Evolutionary conservation across 2,888 invertebrate genomes (phyloP).

Genomic region (Neuroscelio doddi): DNA sequence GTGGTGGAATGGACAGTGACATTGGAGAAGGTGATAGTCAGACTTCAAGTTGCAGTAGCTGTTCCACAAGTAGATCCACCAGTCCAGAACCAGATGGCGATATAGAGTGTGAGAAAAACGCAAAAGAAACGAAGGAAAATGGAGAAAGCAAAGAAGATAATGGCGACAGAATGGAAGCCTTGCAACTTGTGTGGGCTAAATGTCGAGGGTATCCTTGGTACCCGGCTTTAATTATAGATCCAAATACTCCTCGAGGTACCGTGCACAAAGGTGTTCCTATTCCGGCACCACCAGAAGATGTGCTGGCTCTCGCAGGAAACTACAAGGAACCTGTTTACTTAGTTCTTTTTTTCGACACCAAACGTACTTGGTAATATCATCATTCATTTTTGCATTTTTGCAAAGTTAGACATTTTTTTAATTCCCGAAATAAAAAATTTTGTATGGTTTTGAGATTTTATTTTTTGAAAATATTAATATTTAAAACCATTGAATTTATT

Average conservation of each 20-base stretch:
- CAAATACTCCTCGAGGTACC: conserved; percentile 91
- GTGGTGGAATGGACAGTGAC: conserved; percentile 67
- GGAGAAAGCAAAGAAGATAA: conserved; percentile 67
- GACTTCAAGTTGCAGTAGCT: conserved; percentile 69
- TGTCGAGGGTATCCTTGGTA: conserved; percentile 98
- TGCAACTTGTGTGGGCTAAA: conserved; percentile 97
- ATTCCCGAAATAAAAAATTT: neutral
- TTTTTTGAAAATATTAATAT: too few relatives aligned
- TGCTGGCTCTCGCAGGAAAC: conserved; percentile 86
- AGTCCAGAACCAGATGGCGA: conserved; percentile 63
- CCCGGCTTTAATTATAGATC: conserved; percentile 95
- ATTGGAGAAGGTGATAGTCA: conserved; percentile 68
- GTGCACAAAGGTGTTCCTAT: conserved; percentile 95
- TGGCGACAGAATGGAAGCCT: conserved; percentile 78
- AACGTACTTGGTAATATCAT: conserved; percentile 84
- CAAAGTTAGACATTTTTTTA: neutral
- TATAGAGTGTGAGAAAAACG: conserved; percentile 54
- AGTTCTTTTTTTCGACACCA: conserved; percentile 95
- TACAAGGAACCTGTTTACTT: conserved; percentile 89
- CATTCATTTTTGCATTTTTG: neutral
- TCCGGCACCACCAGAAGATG: conserved; percentile 94
- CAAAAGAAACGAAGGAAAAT: conserved; percentile 71
- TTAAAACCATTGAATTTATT: too few relatives aligned
- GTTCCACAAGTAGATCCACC: conserved; percentile 67
- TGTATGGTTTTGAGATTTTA: too few relatives aligned